Evolutionary conservation across 2,113 vertebrate genomes (phyloP).

Genomic region (Corythornis cristatus): DNA sequence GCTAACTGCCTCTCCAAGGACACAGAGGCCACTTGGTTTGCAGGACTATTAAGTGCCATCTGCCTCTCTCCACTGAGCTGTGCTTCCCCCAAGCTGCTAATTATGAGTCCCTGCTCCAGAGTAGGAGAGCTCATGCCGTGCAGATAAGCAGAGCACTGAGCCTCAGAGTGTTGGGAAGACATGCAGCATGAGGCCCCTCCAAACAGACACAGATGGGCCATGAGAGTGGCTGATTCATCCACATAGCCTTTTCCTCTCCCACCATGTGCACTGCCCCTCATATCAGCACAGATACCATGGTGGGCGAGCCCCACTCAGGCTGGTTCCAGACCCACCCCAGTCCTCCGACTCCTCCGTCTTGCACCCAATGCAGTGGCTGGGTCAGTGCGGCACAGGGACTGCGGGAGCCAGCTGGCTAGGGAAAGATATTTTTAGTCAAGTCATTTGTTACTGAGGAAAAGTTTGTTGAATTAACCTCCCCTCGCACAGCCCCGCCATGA

Average conservation of each 20-base stretch:
- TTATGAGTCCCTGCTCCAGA: neutral
- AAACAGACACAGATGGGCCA: slow-evolving; percentile 56
- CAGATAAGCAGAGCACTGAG: neutral
- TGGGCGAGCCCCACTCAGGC: neutral
- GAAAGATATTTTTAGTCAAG: neutral
- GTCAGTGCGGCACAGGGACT: rapidly evolving
- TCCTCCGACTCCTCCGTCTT: neutral
- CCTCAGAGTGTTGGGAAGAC: neutral
- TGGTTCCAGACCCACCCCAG: neutral
- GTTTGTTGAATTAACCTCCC: neutral
- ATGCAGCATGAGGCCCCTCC: slow-evolving; percentile 16
- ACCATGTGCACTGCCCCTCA: neutral
- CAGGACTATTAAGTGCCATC: neutral
- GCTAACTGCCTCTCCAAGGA: neutral
- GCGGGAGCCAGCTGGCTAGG: neutral
- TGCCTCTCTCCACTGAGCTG: neutral
- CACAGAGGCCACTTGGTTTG: neutral
- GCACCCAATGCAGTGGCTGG: rapidly evolving
- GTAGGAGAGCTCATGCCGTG: neutral
- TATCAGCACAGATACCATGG: neutral
- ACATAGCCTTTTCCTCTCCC: slow-evolving; percentile 48
- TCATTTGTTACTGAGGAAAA: neutral
- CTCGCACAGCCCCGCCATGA: rapidly evolving
- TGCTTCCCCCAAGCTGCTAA: neutral
- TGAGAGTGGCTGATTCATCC: slow-evolving; percentile 60